A percentile compares a stretch with the other conserved stretches of the same genome.
These are phyloP conservation scores for Poicephalus gulielmi DNA, from an alignment of 2,113 vertebrate genomes.

Conservation along the genomic window DNA sequence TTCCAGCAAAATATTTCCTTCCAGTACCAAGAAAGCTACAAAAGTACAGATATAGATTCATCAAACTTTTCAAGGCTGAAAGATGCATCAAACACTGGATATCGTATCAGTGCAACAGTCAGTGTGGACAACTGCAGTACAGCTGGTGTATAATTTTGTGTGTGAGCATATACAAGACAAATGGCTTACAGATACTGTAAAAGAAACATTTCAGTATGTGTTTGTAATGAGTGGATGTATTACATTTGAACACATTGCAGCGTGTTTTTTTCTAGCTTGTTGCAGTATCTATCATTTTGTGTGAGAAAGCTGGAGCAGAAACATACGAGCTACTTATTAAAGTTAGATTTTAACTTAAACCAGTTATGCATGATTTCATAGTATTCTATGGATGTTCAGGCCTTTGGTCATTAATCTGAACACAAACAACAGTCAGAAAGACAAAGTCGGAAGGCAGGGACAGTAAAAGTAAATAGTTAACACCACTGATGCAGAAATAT, in stretches of 20 bases:
- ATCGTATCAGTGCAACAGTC: not conserved
- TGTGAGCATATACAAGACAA: not conserved
- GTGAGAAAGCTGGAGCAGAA: not conserved
- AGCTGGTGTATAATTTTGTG: not conserved
- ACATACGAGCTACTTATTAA: not conserved
- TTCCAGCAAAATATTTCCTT: not conserved
- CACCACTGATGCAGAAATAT: not conserved
- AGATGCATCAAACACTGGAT: not conserved
- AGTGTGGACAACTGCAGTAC: not conserved
- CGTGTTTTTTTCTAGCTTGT: not conserved
- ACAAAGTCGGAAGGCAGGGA: not conserved
- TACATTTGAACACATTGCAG: not conserved
- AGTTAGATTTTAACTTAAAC: slow-evolving; percentile 1
- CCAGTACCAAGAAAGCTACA: not conserved
- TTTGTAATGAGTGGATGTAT: not conserved
- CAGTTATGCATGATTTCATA: not conserved
- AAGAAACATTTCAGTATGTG: not conserved
- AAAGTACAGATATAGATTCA: not conserved
- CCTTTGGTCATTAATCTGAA: not conserved
- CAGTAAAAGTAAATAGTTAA: not conserved
- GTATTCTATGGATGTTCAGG: not conserved
- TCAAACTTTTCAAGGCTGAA: not conserved
- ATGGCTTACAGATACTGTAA: not conserved
- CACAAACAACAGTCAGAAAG: not conserved
- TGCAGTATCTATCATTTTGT: not conserved